phyloP scores from a whole-genome alignment of 2,113 vertebrate species.

The Lophotis ruficrista region DNA sequence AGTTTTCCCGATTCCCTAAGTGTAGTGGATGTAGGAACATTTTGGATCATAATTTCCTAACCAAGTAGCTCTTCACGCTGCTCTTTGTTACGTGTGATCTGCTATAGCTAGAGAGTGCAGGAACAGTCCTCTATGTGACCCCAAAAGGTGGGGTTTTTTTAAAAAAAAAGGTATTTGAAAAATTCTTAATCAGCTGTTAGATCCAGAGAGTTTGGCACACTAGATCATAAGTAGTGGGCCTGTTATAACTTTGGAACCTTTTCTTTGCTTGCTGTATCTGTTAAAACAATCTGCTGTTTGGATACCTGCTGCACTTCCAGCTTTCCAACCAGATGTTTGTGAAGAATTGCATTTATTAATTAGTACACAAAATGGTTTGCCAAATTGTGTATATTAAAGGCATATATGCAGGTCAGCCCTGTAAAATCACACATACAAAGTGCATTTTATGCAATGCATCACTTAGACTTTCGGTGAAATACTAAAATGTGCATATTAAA shows the following conservation, averaged over 20 bases:
- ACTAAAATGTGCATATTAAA: neutral
- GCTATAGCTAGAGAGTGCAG: neutral
- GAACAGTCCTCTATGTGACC: neutral
- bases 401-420: neutral
- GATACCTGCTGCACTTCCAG: neutral
- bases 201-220: neutral
- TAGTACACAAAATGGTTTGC: neutral
- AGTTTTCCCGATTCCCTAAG: neutral
- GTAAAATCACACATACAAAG: neutral
- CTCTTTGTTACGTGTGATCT: neutral
- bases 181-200: neutral
- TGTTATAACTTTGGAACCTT: neutral
- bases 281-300: neutral
- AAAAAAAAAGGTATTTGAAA: neutral
- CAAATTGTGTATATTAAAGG: neutral
- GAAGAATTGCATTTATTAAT: neutral
- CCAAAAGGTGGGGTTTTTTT: neutral
- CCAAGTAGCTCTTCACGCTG: neutral
- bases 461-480: neutral
- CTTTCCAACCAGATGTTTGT: neutral
- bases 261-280: neutral
- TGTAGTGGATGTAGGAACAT: neutral
- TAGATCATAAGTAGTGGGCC: neutral
- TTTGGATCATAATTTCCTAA: neutral
- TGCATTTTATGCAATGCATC: neutral